Percentiles rank a stretch among this genome's conserved stretches.
These are phyloP conservation scores for Cremastinae sp. DNA, from an alignment of 2,888 invertebrate genomes.

Conservation along the genomic window DNA sequence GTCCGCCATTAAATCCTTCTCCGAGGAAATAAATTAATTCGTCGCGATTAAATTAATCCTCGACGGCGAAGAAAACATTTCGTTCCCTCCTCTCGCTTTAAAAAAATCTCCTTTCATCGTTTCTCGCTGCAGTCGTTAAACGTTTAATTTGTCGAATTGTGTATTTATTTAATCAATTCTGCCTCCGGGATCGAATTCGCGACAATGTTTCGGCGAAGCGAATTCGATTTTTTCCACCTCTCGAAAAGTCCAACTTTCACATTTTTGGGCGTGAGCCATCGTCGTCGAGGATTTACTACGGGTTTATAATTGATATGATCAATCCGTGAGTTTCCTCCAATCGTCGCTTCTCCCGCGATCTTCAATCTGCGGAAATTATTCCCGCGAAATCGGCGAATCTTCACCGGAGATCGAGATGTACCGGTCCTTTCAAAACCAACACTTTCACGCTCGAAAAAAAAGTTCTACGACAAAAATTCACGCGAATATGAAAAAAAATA, in stretches of 20 bases:
- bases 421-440: conserved; percentile 6
- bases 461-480: no score
- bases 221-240: neutral
- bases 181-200: no score
- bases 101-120: no score
- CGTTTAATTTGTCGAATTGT: no score
- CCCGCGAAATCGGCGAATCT: conserved; percentile 26
- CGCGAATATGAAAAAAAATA: no score
- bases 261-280: neutral
- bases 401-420: neutral
- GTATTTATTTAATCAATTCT: no score
- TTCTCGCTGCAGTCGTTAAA: no score
- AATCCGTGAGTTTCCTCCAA: conserved; percentile 21
- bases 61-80: neutral
- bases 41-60: neutral
- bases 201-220: no score
- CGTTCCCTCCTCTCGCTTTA: no score
- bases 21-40: conserved; percentile 7
- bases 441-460: neutral
- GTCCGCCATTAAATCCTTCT: conserved; percentile 1
- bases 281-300: conserved; percentile 3
- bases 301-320: conserved; percentile 33
- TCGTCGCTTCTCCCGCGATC: conserved; percentile 24
- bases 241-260: neutral
- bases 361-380: conserved; percentile 6